These are phyloP conservation scores for Psittacula cyanocephala DNA, from an alignment of 2,113 vertebrate species.

Conservation along the genomic window DNA sequence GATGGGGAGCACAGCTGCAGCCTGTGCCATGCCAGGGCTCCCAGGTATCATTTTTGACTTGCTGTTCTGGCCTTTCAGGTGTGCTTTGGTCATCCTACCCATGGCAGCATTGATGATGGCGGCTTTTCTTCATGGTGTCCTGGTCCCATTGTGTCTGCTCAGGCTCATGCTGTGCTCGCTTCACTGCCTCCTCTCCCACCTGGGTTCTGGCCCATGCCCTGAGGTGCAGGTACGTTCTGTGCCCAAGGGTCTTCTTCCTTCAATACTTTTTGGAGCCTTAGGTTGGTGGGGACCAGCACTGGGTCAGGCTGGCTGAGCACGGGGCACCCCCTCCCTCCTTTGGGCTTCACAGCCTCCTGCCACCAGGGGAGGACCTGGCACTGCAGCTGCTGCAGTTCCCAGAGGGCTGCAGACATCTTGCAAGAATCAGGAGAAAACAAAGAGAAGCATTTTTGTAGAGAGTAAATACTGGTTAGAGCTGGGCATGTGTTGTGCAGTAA, in stretches of 20 bases:
- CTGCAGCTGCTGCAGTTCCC: background rate
- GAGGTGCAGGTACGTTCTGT: background rate
- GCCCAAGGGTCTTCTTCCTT: background rate
- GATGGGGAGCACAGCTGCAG: background rate
- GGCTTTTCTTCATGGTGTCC: rapidly evolving
- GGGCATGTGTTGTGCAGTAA: background rate
- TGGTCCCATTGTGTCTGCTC: rapidly evolving
- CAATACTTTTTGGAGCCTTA: rapidly evolving
- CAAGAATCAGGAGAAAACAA: no score
- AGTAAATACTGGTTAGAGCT: background rate
- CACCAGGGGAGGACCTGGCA: rapidly evolving
- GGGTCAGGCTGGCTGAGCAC: background rate
- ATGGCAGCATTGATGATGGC: rapidly evolving
- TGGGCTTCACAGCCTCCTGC: background rate
- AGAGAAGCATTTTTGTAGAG: background rate
- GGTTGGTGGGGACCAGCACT: rapidly evolving
- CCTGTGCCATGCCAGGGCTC: background rate
- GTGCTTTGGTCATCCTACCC: background rate
- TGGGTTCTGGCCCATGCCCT: background rate
- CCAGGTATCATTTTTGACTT: rapidly evolving
- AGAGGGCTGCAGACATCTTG: rapidly evolving
- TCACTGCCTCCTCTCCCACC: background rate
- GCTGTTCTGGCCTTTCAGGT: rapidly evolving
- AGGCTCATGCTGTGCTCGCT: rapidly evolving
- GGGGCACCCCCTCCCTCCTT: background rate